phyloP scores from a whole-genome alignment of 2,113 vertebrate species.

The Dasyprocta punctata region DNA sequence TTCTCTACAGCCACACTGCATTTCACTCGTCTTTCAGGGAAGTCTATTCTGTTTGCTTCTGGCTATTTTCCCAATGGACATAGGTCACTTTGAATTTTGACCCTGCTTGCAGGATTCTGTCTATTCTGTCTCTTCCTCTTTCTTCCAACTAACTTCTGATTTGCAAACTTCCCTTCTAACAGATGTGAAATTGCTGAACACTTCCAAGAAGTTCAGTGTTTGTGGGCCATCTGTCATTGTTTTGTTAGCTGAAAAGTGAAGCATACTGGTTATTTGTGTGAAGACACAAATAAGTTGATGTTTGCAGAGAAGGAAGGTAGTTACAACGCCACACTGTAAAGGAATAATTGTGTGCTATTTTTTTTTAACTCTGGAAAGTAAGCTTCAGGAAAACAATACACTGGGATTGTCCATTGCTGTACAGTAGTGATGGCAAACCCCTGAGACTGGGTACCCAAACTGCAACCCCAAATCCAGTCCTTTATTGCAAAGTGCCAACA shows the following conservation, averaged over 20 bases:
- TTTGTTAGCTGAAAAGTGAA: slow-evolving; percentile 65
- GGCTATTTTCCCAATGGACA: slow-evolving; percentile 10
- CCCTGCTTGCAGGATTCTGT: slow-evolving; percentile 43
- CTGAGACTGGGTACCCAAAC: not conserved
- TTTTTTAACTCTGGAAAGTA: not conserved
- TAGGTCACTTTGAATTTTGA: slow-evolving; percentile 61
- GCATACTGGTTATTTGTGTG: slow-evolving; percentile 5
- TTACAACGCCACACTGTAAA: not conserved
- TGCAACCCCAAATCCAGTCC: not conserved
- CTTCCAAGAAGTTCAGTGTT: slow-evolving; percentile 49
- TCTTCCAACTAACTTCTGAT: slow-evolving; percentile 55
- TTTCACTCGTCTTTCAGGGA: not conserved
- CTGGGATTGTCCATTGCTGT: not conserved
- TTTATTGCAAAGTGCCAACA: not conserved
- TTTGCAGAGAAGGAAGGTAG: not conserved
- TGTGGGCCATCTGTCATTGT: slow-evolving; percentile 67
- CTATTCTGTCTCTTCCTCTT: slow-evolving; percentile 36
- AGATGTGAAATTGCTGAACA: slow-evolving; percentile 56
- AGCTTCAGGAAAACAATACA: not conserved
- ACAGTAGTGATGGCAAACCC: not conserved
- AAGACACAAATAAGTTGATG: slow-evolving; percentile 48
- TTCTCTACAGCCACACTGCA: not conserved
- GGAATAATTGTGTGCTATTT: not conserved
- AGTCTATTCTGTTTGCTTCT: slow-evolving; percentile 51
- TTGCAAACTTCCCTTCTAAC: slow-evolving; percentile 58